phyloP scores from a whole-genome alignment of 2,888 invertebrate species.

The Ecliptopera silaceata region DNA sequence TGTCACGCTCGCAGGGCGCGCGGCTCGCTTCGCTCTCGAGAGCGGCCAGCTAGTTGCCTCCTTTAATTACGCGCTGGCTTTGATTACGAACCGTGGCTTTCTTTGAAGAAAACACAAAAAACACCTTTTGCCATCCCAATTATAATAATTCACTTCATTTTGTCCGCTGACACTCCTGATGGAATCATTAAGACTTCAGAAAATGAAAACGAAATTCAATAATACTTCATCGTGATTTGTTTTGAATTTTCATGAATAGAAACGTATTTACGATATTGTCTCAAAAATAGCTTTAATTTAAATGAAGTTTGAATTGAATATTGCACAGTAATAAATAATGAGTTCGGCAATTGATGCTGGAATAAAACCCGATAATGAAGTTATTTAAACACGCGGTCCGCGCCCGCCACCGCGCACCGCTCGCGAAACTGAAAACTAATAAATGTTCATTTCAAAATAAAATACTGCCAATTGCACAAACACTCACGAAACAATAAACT shows the following conservation, averaged over 20 bases:
- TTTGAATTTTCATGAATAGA: conserved; percentile 2
- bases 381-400: conserved; percentile 5
- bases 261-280: background rate
- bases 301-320: conserved; percentile 6
- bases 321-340: conserved; percentile 1
- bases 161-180: conserved; percentile 18
- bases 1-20: conserved; percentile 5
- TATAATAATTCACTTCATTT: conserved; percentile 44
- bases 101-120: conserved; percentile 35
- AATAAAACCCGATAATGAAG: conserved; percentile 11
- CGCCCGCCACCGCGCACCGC: background rate
- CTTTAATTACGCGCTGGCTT: conserved; percentile 31
- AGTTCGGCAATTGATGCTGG: conserved; percentile 2
- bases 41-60: conserved; percentile 28
- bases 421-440: background rate
- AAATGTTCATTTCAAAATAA: conserved; percentile 1
- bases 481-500: background rate
- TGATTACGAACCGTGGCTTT: conserved; percentile 24
- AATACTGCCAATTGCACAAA: background rate
- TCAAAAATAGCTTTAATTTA: background rate
- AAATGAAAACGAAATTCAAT: conserved; percentile 11
- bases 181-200: conserved; percentile 6
- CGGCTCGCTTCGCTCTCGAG: conserved; percentile 4
- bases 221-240: conserved; percentile 4
- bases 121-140: conserved; percentile 38